Evolutionary conservation across 2,888 invertebrate species (phyloP).

Genomic region (Electrophaes corylata): DNA sequence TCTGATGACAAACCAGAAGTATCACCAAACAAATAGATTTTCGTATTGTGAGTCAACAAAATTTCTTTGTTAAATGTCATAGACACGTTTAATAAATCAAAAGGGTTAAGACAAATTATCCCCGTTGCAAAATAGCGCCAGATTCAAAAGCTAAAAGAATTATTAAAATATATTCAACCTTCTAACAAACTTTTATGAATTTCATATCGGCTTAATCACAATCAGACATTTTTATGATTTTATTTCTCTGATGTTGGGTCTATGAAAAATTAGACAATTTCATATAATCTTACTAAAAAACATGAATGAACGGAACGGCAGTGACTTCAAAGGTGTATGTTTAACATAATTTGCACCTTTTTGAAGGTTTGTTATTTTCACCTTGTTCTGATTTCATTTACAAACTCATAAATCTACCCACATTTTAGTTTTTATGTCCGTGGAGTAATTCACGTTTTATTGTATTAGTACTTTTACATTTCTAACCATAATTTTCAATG

Average conservation of each 20-base stretch:
- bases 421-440: too few relatives aligned
- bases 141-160: slow-evolving; percentile 6
- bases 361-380: too few relatives aligned
- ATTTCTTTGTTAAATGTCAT: background rate
- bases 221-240: slow-evolving; percentile 7
- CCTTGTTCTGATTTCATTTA: too few relatives aligned
- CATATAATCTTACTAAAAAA: background rate
- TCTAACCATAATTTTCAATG: too few relatives aligned
- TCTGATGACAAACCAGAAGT: too few relatives aligned
- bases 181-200: slow-evolving; percentile 1
- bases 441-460: too few relatives aligned
- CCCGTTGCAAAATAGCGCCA: background rate
- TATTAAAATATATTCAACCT: slow-evolving; percentile 7
- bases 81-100: slow-evolving; percentile 6
- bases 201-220: slow-evolving; percentile 9
- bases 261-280: slow-evolving; percentile 11
- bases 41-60: background rate
- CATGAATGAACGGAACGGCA: background rate
- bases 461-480: too few relatives aligned
- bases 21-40: too few relatives aligned
- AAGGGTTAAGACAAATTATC: slow-evolving; percentile 1
- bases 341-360: background rate
- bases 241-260: slow-evolving; percentile 6
- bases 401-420: too few relatives aligned
- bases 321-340: background rate